Percentiles rank a stretch among this genome's conserved stretches.
Evolutionary conservation across 2,888 invertebrate species (phyloP).

Genomic region (Caenorhabditis sulstoni): DNA sequence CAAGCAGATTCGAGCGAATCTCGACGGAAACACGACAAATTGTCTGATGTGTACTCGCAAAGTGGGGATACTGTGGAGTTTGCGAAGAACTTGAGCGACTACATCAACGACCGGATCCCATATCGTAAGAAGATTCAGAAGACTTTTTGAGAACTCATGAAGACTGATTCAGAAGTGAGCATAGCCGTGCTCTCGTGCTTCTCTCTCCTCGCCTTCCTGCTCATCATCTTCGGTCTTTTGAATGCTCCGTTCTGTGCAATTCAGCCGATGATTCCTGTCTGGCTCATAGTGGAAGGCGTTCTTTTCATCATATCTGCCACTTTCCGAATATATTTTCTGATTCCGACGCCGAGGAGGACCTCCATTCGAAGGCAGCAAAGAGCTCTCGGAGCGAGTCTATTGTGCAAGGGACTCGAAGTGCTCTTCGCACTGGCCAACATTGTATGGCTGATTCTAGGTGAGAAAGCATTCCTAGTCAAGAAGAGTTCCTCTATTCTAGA

Average conservation of each 20-base stretch:
- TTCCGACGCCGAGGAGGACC: constrained; percentile 60
- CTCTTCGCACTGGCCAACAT: constrained; percentile 73
- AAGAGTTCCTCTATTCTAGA: too few relatives aligned
- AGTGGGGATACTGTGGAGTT: constrained; percentile 77
- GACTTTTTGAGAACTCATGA: background rate
- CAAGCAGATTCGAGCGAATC: constrained; percentile 64
- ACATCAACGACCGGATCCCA: constrained; percentile 74
- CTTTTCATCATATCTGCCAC: constrained; percentile 73
- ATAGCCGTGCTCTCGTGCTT: constrained; percentile 46
- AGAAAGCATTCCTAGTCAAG: background rate
- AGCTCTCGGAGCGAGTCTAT: constrained; percentile 50
- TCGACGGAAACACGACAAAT: constrained; percentile 56
- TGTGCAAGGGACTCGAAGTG: constrained; percentile 71
- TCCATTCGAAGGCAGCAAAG: constrained; percentile 38
- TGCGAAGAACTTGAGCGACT: constrained; percentile 74
- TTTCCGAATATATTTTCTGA: constrained; percentile 70
- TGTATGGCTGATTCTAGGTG: constrained; percentile 76
- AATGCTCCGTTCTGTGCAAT: constrained; percentile 75
- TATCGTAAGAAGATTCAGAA: constrained; percentile 39
- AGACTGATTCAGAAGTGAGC: constrained; percentile 42
- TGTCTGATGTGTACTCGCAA: constrained; percentile 72
- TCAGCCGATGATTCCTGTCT: constrained; percentile 79
- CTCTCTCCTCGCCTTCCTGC: constrained; percentile 53
- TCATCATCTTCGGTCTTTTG: constrained; percentile 62
- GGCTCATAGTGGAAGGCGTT: constrained; percentile 73